These are phyloP conservation scores for Sebastes oblongus DNA, from an alignment of 2,797 vertebrate genomes.

Conservation along the genomic window DNA sequence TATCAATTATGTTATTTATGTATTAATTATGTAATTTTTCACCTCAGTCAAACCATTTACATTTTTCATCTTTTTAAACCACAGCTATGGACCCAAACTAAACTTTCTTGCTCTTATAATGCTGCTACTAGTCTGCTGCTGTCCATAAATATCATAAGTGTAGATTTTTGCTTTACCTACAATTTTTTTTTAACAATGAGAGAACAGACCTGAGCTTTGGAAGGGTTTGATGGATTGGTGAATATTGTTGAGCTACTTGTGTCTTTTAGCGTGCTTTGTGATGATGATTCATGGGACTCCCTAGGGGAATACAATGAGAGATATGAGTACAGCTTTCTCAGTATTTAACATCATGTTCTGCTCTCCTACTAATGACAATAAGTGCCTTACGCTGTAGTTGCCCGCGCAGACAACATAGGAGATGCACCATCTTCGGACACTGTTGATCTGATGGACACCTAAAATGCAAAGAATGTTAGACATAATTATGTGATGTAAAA, in stretches of 20 bases:
- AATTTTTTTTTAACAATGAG: background rate
- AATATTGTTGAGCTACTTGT: conserved; percentile 9
- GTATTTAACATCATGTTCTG: background rate
- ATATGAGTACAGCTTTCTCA: background rate
- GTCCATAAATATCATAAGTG: background rate
- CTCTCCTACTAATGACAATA: background rate
- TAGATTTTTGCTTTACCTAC: background rate
- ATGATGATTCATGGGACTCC: background rate
- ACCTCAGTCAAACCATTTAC: background rate
- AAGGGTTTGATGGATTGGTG: background rate
- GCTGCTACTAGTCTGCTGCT: background rate
- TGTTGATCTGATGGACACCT: conserved; percentile 30
- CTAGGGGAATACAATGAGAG: conserved; percentile 3
- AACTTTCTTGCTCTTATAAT: background rate
- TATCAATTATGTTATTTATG: background rate
- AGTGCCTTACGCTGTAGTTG: conserved; percentile 8
- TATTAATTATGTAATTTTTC: background rate
- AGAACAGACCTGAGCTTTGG: conserved; percentile 17
- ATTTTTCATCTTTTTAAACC: background rate
- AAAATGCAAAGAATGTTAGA: background rate
- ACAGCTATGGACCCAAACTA: background rate
- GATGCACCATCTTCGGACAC: background rate
- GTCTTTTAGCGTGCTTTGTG: background rate
- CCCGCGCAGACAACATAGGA: background rate
- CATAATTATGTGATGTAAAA: background rate